Conservation (phyloP, 2,113 vertebrate species). For the Oncorhynchus mykiss region DNA sequence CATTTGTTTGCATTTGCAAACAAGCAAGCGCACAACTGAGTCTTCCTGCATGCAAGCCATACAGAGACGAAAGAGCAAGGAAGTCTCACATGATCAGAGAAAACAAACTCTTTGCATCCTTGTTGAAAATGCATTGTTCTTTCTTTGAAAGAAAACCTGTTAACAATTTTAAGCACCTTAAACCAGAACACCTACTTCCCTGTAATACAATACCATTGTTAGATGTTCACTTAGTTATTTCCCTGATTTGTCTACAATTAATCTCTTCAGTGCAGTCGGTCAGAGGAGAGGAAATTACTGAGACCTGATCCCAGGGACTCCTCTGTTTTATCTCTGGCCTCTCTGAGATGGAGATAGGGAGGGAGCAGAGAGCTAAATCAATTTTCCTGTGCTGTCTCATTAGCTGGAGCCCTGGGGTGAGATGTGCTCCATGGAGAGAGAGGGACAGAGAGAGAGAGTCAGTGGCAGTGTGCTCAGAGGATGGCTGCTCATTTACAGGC, state of each 20-base stretch:
- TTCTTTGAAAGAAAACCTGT: neutral
- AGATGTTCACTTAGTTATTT: conserved; percentile 28
- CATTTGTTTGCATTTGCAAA: neutral
- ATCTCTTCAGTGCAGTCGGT: conserved; percentile 29
- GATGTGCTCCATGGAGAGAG: conserved; percentile 31
- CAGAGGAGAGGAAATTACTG: conserved; percentile 45
- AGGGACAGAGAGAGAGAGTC: neutral
- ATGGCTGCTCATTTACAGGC: neutral
- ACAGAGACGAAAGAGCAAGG: neutral
- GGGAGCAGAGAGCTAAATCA: conserved; percentile 54
- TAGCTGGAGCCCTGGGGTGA: conserved; percentile 50
- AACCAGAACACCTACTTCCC: neutral
- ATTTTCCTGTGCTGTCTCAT: conserved; percentile 58
- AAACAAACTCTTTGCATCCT: neutral
- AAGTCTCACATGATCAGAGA: neutral
- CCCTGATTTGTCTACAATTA: conserved; percentile 46
- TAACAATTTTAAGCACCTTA: neutral
- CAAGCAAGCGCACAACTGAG: neutral
- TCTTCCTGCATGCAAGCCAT: neutral
- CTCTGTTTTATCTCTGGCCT: conserved; percentile 51
- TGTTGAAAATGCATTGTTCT: neutral
- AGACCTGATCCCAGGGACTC: conserved; percentile 40
- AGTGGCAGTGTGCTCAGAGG: conserved; percentile 9
- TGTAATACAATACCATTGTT: neutral
- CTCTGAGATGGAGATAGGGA: conserved; percentile 37